Conservation (phyloP, 2,113 vertebrate genomes). For the Oryzias curvinotus region DNA sequence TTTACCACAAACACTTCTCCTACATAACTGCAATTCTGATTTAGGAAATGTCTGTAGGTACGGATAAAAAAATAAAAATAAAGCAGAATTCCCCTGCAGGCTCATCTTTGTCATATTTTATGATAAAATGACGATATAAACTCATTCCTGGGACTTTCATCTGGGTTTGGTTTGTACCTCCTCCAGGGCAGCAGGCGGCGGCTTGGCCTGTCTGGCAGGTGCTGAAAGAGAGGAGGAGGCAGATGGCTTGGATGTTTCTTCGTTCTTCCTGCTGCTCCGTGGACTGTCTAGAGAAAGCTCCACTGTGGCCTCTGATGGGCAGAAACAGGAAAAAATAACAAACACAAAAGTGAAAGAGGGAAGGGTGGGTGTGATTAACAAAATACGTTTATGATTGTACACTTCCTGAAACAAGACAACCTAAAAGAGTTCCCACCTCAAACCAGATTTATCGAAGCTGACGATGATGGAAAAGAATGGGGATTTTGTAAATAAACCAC, state of each 20-base stretch:
- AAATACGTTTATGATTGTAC: no score
- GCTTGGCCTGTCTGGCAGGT: conserved; percentile 69
- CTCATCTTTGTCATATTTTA: not conserved
- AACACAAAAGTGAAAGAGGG: no score
- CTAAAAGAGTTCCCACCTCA: no score
- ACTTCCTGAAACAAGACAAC: no score
- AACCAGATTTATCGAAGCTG: no score
- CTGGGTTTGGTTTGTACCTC: conserved; percentile 78
- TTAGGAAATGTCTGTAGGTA: no score
- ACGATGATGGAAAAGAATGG: not conserved
- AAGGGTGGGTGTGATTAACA: no score
- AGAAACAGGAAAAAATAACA: not conserved
- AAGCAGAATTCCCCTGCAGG: no score
- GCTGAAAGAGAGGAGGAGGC: conserved; percentile 69
- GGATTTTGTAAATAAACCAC: conserved; percentile 11
- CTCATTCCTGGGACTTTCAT: not conserved
- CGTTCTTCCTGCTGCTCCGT: conserved; percentile 83
- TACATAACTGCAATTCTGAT: no score
- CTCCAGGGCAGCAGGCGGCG: conserved; percentile 78
- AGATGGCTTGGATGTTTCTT: conserved; percentile 67
- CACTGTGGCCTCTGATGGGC: conserved; percentile 87
- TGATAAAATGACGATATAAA: not conserved
- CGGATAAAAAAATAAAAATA: no score
- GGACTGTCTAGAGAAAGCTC: conserved; percentile 91
- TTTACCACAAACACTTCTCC: no score